Evolutionary conservation across 2,888 invertebrate genomes (phyloP).

Genomic region (Drosophila kambysellisi): DNA sequence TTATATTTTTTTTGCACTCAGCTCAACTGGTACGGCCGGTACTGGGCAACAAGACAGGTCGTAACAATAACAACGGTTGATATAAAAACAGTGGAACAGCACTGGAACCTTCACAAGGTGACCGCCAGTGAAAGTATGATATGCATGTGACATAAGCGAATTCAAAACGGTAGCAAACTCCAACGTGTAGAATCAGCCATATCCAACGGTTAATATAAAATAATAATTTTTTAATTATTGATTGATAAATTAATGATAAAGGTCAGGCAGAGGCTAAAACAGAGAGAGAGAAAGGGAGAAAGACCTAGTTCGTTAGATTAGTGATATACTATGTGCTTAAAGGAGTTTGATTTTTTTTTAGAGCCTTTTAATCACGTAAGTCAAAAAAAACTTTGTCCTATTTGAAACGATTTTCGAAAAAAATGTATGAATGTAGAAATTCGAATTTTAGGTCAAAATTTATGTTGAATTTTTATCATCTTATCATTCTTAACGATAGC

Average conservation of each 20-base stretch:
- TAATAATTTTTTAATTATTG: slow-evolving; percentile 38
- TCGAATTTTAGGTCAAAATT: neutral
- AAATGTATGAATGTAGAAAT: neutral
- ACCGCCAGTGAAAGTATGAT: slow-evolving; percentile 69
- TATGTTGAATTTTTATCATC: neutral
- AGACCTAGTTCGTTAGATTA: neutral
- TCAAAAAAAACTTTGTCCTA: neutral
- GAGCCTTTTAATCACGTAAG: too few relatives aligned
- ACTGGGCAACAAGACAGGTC: slow-evolving; percentile 35
- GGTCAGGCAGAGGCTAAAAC: slow-evolving; percentile 29
- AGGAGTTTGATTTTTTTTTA: neutral
- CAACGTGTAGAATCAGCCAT: slow-evolving; percentile 34
- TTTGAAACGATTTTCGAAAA: neutral
- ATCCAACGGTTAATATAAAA: neutral
- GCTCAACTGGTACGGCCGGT: slow-evolving; percentile 52
- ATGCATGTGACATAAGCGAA: slow-evolving; percentile 59
- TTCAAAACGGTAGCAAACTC: neutral
- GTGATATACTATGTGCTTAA: neutral
- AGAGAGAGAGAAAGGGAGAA: neutral
- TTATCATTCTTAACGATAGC: neutral
- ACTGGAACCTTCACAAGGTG: slow-evolving; percentile 77
- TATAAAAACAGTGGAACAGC: slow-evolving; percentile 50
- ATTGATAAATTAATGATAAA: slow-evolving; percentile 34
- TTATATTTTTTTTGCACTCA: slow-evolving; percentile 8
- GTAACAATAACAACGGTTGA: slow-evolving; percentile 1